Evolutionary conservation across 2,888 invertebrate genomes (phyloP).

Genomic region (Diarsia dahlii): DNA sequence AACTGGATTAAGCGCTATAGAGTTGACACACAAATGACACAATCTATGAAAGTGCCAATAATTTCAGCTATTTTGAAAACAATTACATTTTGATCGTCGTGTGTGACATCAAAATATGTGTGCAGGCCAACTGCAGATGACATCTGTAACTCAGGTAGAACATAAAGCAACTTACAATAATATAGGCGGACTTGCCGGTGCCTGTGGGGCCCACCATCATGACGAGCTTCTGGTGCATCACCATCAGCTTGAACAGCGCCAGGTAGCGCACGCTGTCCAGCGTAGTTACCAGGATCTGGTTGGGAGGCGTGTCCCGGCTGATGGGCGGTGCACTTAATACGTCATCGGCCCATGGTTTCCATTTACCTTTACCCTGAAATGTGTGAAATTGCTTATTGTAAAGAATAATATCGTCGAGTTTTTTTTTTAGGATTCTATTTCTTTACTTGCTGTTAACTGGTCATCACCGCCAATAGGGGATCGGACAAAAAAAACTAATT

Average conservation of each 20-base stretch:
- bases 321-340: slow-evolving; percentile 94
- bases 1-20: too few species aligned
- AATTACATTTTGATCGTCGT: background rate
- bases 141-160: background rate
- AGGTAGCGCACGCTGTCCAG: slow-evolving; percentile 96
- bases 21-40: background rate
- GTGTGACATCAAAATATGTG: background rate
- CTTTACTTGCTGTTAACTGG: background rate
- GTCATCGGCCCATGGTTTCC: slow-evolving; percentile 98
- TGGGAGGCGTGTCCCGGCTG: slow-evolving; percentile 97
- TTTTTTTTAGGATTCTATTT: background rate
- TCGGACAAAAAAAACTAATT: too few species aligned
- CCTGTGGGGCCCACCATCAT: slow-evolving; percentile 98
- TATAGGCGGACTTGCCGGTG: slow-evolving; percentile 98
- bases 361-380: slow-evolving; percentile 95
- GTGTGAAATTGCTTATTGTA: background rate
- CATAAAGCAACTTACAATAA: slow-evolving; percentile 90
- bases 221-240: slow-evolving; percentile 95
- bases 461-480: too few species aligned
- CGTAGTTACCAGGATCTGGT: slow-evolving; percentile 98
- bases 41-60: background rate
- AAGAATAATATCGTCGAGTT: background rate
- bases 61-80: background rate
- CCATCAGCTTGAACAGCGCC: slow-evolving; percentile 94
- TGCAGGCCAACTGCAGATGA: background rate